A percentile compares a stretch with the other conserved stretches of the same genome.
phyloP scores from a whole-genome alignment of 1,140 invertebrate species.

The Diprion similis region DNA sequence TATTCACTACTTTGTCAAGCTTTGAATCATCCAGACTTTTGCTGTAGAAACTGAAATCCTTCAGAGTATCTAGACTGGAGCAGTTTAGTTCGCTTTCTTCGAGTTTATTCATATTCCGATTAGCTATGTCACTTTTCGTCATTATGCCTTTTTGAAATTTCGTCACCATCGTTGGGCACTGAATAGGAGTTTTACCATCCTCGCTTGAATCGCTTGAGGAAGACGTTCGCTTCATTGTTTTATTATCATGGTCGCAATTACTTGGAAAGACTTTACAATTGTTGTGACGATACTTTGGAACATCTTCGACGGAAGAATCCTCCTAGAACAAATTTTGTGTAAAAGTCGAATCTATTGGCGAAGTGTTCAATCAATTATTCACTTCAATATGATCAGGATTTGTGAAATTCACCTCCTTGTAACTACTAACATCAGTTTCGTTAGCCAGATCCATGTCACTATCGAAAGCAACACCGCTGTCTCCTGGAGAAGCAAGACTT shows the following conservation, averaged over 20 bases:
- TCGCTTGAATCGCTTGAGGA: conserved; percentile 56
- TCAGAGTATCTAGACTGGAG: conserved; percentile 52
- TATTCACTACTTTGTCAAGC: conserved; percentile 44
- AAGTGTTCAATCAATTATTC: neutral
- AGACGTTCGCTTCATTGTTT: conserved; percentile 44
- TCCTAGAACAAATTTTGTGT: conserved; percentile 36
- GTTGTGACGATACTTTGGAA: conserved; percentile 52
- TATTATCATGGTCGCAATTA: conserved; percentile 46
- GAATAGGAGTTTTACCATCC: conserved; percentile 52
- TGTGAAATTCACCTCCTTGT: conserved; percentile 49
- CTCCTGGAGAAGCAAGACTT: conserved; percentile 58
- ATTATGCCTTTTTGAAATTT: conserved; percentile 49
- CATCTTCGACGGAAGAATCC: conserved; percentile 55
- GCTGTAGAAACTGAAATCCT: conserved; percentile 52
- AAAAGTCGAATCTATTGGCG: neutral
- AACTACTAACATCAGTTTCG: conserved; percentile 58
- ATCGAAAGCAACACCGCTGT: conserved; percentile 59
- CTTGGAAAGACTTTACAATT: conserved; percentile 42
- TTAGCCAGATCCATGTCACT: conserved; percentile 58
- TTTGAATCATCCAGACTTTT: conserved; percentile 50
- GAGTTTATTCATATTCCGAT: conserved; percentile 64
- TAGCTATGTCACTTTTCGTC: conserved; percentile 65
- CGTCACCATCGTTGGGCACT: conserved; percentile 41
- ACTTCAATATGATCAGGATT: conserved; percentile 3
- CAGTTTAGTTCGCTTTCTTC: conserved; percentile 54